phyloP scores from a whole-genome alignment of 2,797 vertebrate species.

The Argentina silus region DNA sequence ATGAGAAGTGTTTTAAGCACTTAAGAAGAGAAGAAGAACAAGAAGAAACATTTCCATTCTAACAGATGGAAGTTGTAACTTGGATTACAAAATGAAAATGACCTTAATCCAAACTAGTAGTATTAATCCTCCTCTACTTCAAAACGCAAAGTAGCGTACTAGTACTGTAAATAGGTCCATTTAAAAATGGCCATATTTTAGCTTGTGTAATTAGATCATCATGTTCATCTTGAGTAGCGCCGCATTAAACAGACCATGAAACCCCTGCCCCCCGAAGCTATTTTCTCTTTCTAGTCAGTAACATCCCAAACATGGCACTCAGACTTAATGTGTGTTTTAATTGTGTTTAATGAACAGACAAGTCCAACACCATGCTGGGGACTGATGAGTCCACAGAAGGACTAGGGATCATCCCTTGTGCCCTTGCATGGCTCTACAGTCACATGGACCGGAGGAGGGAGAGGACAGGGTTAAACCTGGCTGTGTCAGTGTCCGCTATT shows the following conservation, averaged over 20 bases:
- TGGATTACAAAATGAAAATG: background rate
- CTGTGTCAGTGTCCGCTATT: slow-evolving; percentile 92
- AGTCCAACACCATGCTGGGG: slow-evolving; percentile 96
- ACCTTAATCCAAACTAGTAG: background rate
- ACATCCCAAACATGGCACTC: background rate
- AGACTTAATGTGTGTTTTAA: slow-evolving; percentile 3
- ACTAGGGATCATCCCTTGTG: slow-evolving; percentile 92
- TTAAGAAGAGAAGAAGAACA: background rate
- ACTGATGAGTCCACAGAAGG: slow-evolving; percentile 88
- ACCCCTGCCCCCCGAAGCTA: background rate
- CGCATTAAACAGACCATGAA: background rate
- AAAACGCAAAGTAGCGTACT: background rate
- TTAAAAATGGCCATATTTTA: background rate
- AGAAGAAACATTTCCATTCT: background rate
- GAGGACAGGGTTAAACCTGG: slow-evolving; percentile 87
- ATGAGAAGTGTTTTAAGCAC: background rate
- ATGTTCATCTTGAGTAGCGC: background rate
- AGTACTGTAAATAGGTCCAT: background rate
- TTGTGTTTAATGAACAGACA: slow-evolving; percentile 77
- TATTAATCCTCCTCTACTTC: background rate
- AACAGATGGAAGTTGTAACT: too few relatives aligned
- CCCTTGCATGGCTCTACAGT: slow-evolving; percentile 98
- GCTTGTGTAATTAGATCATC: background rate
- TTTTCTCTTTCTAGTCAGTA: background rate
- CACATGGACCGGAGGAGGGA: slow-evolving; percentile 93